Evolutionary conservation across 2,888 invertebrate genomes (phyloP), one percentile per base, ranked within the genome.

Genomic region (Chesias legatella): DNA sequence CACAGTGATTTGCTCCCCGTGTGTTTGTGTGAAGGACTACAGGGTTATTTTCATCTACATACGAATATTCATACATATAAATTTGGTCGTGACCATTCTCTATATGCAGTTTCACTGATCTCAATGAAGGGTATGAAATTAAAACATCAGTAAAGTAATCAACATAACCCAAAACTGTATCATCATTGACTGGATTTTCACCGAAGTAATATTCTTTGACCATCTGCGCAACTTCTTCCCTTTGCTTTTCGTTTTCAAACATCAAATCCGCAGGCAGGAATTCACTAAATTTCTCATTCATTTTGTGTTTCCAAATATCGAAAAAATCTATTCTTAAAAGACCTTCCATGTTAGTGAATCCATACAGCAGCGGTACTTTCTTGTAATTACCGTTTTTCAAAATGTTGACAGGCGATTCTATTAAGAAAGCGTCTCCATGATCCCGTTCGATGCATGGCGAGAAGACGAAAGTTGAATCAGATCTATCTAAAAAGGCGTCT

Each of bases 261-360:
- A 61, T 41, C 3, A 81, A 51, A 35, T 80, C 69, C 7, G 45
- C 55, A 1, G 80, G 77, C 9, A 81, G 23, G 34, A 74, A 80
- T 9, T 77, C 67, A 0, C 72, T 61, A 56, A 79, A 78, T 0
- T 64, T 68, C n/a, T 62, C 45, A 56, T 73, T 72, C 73, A 82
- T 79, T 37, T 22, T 49, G 3, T 48, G 3, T 36, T 60, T 67
- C 69, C 69, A 72, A 0, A 13, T 0, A 1, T 69, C 59, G 37
- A 73, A 76, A 0, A 51, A 17, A 0, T 26, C 13, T 8, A 67
- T 11, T 7, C 69, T 57, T 0, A 70, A 4, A 10, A 68, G 41
- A 2, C 77, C 77, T 53, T 78, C 77, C 75, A 70, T 73, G n/a
- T 67, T 60, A 6, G 68, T 38, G 51, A 77, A 70, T 2, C 78